These are phyloP conservation scores for Gorsachius magnificus DNA, from an alignment of 2,797 vertebrate genomes.

Conservation along the genomic window DNA sequence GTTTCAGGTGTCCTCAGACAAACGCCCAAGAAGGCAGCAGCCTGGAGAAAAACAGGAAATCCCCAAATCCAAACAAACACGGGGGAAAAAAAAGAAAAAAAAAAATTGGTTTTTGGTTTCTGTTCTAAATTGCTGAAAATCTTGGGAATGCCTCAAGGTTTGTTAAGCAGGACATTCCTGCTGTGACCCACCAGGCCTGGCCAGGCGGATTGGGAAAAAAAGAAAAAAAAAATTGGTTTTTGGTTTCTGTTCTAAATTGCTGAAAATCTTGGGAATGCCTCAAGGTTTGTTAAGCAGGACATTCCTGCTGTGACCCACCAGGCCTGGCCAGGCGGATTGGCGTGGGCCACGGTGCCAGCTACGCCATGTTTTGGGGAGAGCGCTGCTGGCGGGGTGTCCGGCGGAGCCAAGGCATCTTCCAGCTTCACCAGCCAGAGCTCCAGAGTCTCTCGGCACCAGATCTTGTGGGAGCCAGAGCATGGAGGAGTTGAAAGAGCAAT, in stretches of 20 bases:
- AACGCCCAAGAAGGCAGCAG: background rate
- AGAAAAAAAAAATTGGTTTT: background rate
- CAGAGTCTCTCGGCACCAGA: background rate
- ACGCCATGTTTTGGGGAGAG: background rate
- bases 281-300: background rate
- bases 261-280: background rate
- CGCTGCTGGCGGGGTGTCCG: background rate
- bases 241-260: background rate
- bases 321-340: background rate
- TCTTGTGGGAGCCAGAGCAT: background rate
- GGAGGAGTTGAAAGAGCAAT: background rate
- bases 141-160: background rate
- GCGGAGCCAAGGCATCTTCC: background rate
- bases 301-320: background rate
- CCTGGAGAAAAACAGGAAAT: slow-evolving; percentile 39
- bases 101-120: background rate
- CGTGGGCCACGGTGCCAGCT: fast-evolving
- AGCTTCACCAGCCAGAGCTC: background rate
- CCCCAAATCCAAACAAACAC: slow-evolving; percentile 12
- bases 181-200: background rate
- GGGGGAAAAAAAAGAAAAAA: background rate
- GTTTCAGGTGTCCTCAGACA: slow-evolving; percentile 20
- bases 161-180: background rate
- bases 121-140: background rate
- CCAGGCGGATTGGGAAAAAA: background rate